Evolutionary conservation across 2,797 vertebrate genomes (phyloP).

Genomic region (Sciaenops ocellatus): DNA sequence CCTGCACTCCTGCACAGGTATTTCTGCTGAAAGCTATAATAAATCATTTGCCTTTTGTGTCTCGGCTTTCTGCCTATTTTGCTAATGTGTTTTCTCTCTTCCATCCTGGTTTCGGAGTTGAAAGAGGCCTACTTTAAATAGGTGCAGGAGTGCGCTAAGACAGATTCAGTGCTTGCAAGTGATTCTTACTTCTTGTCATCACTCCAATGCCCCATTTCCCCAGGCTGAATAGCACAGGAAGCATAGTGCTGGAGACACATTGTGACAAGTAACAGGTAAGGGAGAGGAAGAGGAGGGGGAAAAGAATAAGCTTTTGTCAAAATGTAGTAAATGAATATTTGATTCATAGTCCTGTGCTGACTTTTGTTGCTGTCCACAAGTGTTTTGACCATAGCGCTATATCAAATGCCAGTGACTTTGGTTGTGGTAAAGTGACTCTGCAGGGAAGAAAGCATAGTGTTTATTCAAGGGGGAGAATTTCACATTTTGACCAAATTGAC

Average conservation of each 20-base stretch:
- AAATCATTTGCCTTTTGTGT: conserved; percentile 85
- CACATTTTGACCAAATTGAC: conserved; percentile 80
- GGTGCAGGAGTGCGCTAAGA: conserved; percentile 58
- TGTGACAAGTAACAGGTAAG: conserved; percentile 58
- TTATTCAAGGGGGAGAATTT: conserved; percentile 80
- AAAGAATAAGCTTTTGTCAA: conserved; percentile 39
- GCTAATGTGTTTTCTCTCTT: conserved; percentile 80
- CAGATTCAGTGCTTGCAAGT: conserved; percentile 56
- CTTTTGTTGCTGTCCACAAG: conserved; percentile 66
- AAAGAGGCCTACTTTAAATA: conserved; percentile 75
- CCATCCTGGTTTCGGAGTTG: conserved; percentile 65
- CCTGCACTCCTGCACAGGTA: conserved; percentile 72
- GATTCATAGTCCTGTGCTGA: conserved; percentile 46
- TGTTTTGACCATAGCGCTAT: conserved; percentile 67
- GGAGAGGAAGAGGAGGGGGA: conserved; percentile 6
- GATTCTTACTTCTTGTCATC: conserved; percentile 80
- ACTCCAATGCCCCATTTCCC: conserved; percentile 81
- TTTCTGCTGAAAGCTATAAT: conserved; percentile 84
- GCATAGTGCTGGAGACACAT: conserved; percentile 43
- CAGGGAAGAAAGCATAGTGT: conserved; percentile 71
- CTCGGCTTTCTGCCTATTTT: conserved; percentile 70
- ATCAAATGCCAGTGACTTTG: conserved; percentile 70
- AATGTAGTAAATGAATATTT: conserved; percentile 49
- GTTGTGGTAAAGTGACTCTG: conserved; percentile 71
- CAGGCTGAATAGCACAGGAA: conserved; percentile 71